Percentiles rank a stretch among this genome's conserved stretches.
Evolutionary conservation across 2,797 vertebrate genomes (phyloP).

Genomic region (Lemur catta): DNA sequence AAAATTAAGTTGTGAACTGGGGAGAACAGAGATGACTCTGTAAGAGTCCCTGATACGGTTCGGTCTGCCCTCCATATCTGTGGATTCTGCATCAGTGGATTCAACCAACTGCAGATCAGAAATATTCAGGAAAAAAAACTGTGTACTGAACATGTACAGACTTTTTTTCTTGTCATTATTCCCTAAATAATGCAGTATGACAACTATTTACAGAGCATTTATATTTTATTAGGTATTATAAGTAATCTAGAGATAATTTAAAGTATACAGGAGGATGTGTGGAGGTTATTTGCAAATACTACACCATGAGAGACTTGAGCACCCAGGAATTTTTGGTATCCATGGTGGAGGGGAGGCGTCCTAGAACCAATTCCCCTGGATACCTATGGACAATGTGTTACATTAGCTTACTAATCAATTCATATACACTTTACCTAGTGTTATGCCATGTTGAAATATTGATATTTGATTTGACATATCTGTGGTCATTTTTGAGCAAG

Average conservation of each 20-base stretch:
- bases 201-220: not conserved
- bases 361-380: not conserved
- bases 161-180: not conserved
- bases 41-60: not conserved
- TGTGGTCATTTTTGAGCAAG: not conserved
- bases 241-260: not conserved
- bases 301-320: not conserved
- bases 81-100: not conserved
- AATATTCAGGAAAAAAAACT: not conserved
- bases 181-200: not conserved
- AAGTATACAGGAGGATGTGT: not conserved
- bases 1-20: not conserved
- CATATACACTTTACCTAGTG: not conserved
- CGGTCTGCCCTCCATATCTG: too few relatives aligned
- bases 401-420: not conserved
- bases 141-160: not conserved
- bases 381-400: not conserved
- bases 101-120: not conserved
- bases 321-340: not conserved
- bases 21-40: not conserved
- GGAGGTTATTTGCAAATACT: not conserved
- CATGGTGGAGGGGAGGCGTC: fast-evolving
- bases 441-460: not conserved
- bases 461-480: not conserved
- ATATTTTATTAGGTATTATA: not conserved